A percentile compares a stretch with the other conserved stretches of the same genome.
phyloP scores from a whole-genome alignment of 2,113 vertebrate species.

The Chaenogobius annularis region DNA sequence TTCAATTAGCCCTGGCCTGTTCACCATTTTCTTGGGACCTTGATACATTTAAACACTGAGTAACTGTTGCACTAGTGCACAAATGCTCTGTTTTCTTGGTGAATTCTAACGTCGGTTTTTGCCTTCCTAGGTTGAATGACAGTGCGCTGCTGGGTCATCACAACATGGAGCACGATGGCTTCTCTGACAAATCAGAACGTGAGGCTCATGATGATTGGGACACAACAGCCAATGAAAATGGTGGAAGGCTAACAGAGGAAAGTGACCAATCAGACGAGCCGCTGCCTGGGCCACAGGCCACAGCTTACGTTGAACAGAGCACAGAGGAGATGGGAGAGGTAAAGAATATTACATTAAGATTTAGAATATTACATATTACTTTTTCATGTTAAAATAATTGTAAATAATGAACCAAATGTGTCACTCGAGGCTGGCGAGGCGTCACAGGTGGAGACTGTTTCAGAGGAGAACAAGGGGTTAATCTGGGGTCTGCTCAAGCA shows the following conservation, averaged over 20 bases:
- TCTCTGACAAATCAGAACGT: constrained; percentile 91
- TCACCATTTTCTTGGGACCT: background rate
- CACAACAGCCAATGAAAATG: constrained; percentile 78
- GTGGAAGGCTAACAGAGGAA: constrained; percentile 82
- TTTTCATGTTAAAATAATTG: background rate
- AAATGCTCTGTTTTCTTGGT: background rate
- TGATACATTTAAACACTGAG: too few species aligned
- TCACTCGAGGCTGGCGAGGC: constrained; percentile 79
- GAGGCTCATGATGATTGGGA: constrained; percentile 88
- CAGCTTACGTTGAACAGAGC: constrained; percentile 86
- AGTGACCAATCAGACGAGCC: constrained; percentile 87
- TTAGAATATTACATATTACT: too few species aligned
- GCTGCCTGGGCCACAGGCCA: constrained; percentile 74
- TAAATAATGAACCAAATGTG: background rate
- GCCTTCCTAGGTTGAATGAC: constrained; percentile 82
- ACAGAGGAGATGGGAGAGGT: constrained; percentile 94
- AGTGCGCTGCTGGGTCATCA: constrained; percentile 78
- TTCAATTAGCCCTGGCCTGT: background rate
- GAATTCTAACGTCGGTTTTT: constrained; percentile 16
- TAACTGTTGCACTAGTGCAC: background rate
- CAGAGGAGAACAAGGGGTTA: constrained; percentile 89
- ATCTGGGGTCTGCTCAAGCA: constrained; percentile 91
- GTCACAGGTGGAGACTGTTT: constrained; percentile 89
- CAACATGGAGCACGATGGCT: constrained; percentile 87
- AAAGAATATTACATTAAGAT: constrained; percentile 24